Evolutionary conservation across 1,140 invertebrate genomes (phyloP).

Genomic region (Glossosoma conforme): DNA sequence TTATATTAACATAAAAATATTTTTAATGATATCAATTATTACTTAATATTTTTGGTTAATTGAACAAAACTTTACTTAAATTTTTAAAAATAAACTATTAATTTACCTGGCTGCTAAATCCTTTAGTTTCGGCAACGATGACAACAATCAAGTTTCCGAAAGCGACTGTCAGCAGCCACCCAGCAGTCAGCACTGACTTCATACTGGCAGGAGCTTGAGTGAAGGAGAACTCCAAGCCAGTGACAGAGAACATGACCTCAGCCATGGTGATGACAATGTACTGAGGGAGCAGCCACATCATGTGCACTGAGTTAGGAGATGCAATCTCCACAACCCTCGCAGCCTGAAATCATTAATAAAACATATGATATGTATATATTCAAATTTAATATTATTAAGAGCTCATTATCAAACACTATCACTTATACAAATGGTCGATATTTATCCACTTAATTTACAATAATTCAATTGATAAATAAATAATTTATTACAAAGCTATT

Average conservation of each 20-base stretch:
- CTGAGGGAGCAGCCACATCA: constrained; percentile 75
- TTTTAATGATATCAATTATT: too few species aligned
- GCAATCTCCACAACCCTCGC: constrained; percentile 47
- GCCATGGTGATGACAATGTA: constrained; percentile 77
- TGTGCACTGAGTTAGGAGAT: constrained; percentile 62
- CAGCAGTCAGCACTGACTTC: constrained; percentile 87
- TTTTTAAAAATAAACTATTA: too few species aligned
- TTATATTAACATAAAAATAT: too few species aligned
- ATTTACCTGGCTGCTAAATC: constrained; percentile 60
- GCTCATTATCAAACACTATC: too few species aligned
- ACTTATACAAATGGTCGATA: too few species aligned
- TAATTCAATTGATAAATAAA: too few species aligned
- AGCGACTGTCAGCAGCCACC: constrained; percentile 85
- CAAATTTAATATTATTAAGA: too few species aligned
- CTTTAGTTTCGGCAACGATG: constrained; percentile 39
- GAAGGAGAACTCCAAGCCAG: constrained; percentile 89
- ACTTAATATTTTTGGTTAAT: too few species aligned
- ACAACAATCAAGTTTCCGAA: constrained; percentile 85
- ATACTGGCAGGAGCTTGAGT: constrained; percentile 82
- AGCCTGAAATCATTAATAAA: constrained; percentile 31
- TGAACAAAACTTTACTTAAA: too few species aligned
- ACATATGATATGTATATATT: constrained; percentile 39
- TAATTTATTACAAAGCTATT: constrained; percentile 38
- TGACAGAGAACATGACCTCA: constrained; percentile 79
- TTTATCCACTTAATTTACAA: too few species aligned